Evolutionary conservation across 1,140 invertebrate genomes (phyloP).

Genomic region (Lordiphosa mommai): DNA sequence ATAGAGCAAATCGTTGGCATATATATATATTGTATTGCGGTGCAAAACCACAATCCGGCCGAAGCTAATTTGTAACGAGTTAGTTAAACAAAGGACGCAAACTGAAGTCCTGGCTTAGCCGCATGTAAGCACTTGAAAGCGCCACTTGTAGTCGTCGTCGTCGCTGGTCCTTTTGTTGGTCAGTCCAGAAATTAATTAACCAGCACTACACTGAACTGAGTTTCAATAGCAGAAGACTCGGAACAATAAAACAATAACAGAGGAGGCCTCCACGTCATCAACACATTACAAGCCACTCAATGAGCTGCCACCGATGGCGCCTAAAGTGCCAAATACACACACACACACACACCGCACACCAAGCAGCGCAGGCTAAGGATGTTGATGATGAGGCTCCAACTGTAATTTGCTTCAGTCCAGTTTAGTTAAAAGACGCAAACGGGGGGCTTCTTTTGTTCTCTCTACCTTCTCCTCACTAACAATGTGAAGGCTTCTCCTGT

Average conservation of each 20-base stretch:
- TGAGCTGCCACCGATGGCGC: constrained; percentile 69
- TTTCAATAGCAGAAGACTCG: constrained; percentile 19
- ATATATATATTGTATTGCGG: constrained; percentile 28
- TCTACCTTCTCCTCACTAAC: constrained; percentile 57
- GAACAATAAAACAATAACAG: constrained; percentile 73
- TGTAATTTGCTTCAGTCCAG: constrained; percentile 59
- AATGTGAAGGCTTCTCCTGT: constrained; percentile 50
- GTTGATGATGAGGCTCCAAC: constrained; percentile 43
- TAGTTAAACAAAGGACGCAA: constrained; percentile 50
- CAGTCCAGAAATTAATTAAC: constrained; percentile 74
- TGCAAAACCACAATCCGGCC: neutral
- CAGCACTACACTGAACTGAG: constrained; percentile 50
- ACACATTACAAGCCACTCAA: constrained; percentile 75
- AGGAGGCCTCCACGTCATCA: constrained; percentile 42
- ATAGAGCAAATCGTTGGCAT: constrained; percentile 42
- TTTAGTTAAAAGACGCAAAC: constrained; percentile 47
- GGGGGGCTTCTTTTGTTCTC: constrained; percentile 57
- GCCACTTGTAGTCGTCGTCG: constrained; percentile 39
- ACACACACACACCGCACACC: constrained; percentile 22
- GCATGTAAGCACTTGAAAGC: constrained; percentile 65
- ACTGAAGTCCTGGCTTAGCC: constrained; percentile 35
- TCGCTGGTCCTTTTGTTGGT: constrained; percentile 48
- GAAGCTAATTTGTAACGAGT: constrained; percentile 61
- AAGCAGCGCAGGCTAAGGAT: constrained; percentile 13
- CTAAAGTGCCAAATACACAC: constrained; percentile 67